Conservation (phyloP, 2,888 invertebrate genomes). For the Eilema depressum region DNA sequence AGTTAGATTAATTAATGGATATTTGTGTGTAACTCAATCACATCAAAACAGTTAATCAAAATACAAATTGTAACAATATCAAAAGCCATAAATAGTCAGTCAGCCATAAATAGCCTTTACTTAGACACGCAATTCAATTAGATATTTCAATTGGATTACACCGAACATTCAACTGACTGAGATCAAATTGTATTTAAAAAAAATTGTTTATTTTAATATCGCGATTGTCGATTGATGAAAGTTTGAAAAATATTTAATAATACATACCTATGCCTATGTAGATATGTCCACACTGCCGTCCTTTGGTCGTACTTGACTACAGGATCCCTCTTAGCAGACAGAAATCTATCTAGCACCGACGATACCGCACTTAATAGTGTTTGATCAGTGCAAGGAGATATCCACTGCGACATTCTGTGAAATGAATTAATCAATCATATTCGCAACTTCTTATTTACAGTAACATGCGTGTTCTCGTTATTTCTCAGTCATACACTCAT, state of each 20-base stretch:
- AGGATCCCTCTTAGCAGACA: constrained; percentile 94
- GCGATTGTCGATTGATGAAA: no score
- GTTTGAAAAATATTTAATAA: not conserved
- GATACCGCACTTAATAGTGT: constrained; percentile 94
- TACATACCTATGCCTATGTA: constrained; percentile 90
- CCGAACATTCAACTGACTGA: not conserved
- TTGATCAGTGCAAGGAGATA: constrained; percentile 87
- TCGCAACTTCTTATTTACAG: not conserved
- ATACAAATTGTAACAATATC: no score
- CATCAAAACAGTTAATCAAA: no score
- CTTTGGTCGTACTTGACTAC: constrained; percentile 97
- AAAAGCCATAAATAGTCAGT: no score
- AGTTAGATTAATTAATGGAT: no score
- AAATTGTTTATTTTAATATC: no score
- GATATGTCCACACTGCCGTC: constrained; percentile 97
- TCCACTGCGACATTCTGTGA: constrained; percentile 88
- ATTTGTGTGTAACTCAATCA: no score
- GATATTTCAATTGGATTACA: not conserved
- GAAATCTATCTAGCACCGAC: constrained; percentile 95
- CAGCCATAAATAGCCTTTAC: no score
- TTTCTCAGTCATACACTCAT: not conserved
- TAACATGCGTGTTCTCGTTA: no score
- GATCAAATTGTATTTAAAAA: no score
- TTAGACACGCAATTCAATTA: not conserved
- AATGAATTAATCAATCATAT: not conserved